Evolutionary conservation across 2,888 invertebrate species (phyloP).

Genomic region (Morpho achilles): DNA sequence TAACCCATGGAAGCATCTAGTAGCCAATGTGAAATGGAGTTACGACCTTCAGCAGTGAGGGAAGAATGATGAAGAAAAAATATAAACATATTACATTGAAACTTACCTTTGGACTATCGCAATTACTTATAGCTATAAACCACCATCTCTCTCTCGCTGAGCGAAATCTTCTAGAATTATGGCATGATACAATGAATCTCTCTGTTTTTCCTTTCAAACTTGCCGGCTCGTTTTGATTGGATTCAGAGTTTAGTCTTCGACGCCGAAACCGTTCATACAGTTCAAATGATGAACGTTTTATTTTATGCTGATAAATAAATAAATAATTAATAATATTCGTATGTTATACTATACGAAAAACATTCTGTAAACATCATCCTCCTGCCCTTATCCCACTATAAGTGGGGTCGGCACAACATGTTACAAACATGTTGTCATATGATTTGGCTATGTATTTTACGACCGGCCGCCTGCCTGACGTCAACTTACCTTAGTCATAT

Average conservation of each 20-base stretch:
- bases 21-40: too few species aligned
- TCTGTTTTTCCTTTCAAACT: constrained; percentile 36
- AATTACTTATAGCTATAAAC: constrained; percentile 93
- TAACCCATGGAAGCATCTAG: too few species aligned
- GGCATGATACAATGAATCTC: constrained; percentile 76
- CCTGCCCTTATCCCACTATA: too few species aligned
- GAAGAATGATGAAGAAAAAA: too few species aligned
- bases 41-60: too few species aligned
- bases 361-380: too few species aligned
- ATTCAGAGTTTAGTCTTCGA: constrained; percentile 48
- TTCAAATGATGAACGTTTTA: constrained; percentile 61
- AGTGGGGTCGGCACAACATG: too few species aligned
- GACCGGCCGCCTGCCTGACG: too few species aligned
- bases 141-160: constrained; percentile 95
- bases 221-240: constrained; percentile 29
- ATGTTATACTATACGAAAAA: too few species aligned
- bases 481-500: too few species aligned
- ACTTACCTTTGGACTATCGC: constrained; percentile 81
- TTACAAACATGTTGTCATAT: too few species aligned
- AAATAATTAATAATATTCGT: neutral
- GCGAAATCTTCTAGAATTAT: constrained; percentile 84
- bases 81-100: neutral
- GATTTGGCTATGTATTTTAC: too few species aligned
- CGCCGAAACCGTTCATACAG: constrained; percentile 52
- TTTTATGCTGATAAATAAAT: constrained; percentile 48